Base-by-base conservation (phyloP, 2,113 vertebrate species). In the Neopipo cinnamomea region DNA sequence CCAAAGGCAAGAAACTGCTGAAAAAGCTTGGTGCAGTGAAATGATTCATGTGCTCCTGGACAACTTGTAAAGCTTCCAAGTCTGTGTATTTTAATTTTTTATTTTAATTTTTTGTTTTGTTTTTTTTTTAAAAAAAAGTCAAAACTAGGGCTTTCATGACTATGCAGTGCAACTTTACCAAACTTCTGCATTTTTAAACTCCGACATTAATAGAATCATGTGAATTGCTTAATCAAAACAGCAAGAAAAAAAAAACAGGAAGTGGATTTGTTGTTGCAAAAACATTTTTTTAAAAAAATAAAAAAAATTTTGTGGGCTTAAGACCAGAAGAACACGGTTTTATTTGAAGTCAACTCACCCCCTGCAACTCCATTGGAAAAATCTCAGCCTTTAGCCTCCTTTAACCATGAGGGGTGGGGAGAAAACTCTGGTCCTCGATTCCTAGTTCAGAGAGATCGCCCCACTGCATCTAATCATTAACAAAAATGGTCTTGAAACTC, bases 1-100 rank as follows among this genome's bases (percentile, higher is more conserved):
- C 98, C 98, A 99, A 99, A 98, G 98, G 99, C 98, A 99, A 99
- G 99, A 99, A 98, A 97, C 98, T 99, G 81, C 98, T 99, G 97
- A 98, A 99, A 98, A 99, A 97, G 97, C 98, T 99, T 94, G 98
- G 98, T 94, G 98, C 99, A 96, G 99, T 99, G 97, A 99, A 99
- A 97, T 99, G 99, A 99, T 72, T 95, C 96, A 73, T 91, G 95
- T 89, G 91, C 96, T 96, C 90, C 98, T 96, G 97, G 99, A 99
- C 98, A 93, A 92, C 95, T 87, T 97, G 95, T 98, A 97, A 97
- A 96, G 94, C 96, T 96, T 97, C 96, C 97, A 94, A 94, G 93
- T 92, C 94, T 92, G 46, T 96, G 96, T 89, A 50, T 49, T 85
- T 71, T 59, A 91, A 50, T 25, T 50, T 50, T 50, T 50, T 49